Base-by-base conservation (phyloP, 1,140 invertebrate genomes). In the fruit fly (Drosophila melanogaster) region DNA sequence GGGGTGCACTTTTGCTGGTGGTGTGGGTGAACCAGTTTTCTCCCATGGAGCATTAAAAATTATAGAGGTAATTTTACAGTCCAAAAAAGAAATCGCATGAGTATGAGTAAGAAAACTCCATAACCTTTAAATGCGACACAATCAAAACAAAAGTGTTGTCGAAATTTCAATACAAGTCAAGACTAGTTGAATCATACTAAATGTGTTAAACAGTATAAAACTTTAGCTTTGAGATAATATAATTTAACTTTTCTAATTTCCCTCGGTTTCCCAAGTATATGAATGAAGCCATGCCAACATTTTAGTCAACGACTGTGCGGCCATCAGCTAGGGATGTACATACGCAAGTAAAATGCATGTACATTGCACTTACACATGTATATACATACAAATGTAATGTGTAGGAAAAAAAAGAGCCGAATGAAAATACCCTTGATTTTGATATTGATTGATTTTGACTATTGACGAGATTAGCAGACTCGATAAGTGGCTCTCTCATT, bases 11-110 rank as follows among this genome's bases (percentile, higher is more conserved):
- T 60, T 64, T 15, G 33, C 14, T 55, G 33, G 26, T 66, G 41
- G 57, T 64, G 64, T 65, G 60, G 46, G 64, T 37, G 60, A 65
- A 67, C 60, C 60, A 51, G 38, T 67, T 65, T 65, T 37, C 15
- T n/a, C 15, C 33, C 2, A 24, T 7, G 11, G 17, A 57, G 30
- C 30, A 41, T 41, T 12, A 11, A 30, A 61, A 47, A 47, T 24
- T 22, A 19, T 41, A 58, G 14, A 33, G 35, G 14, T 50, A 44
- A 7, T 44, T 57, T n/a, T 46, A 35, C 24, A 10, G 7, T 22
- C 30, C 14, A 35, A 14, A 8, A 59, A 35, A 64, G 6, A 43
- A 12, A 4, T 7, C 1, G 4, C 22, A n/a, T 4, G 17, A 12
- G 22, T 35, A 12, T 3, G 24, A 30, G 8, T 4, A 46, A 10